Evolutionary conservation across 1,140 invertebrate genomes (phyloP).

Genomic region (Trichoplusia ni): DNA sequence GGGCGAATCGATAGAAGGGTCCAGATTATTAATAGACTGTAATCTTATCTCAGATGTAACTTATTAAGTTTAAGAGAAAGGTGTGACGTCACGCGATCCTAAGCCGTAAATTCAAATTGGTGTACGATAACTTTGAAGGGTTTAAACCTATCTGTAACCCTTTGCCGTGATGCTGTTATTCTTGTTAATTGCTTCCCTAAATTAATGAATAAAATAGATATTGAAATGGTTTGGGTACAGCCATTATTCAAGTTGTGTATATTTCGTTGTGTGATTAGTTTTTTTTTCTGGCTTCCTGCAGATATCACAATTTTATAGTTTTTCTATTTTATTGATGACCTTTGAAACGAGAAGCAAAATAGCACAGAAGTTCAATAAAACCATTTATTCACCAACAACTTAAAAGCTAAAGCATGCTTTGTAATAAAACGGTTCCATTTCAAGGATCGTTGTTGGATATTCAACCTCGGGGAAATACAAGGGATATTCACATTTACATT

Average conservation of each 20-base stretch:
- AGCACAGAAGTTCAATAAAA: background rate
- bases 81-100: background rate
- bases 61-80: background rate
- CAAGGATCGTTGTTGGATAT: conserved; percentile 43
- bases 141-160: background rate
- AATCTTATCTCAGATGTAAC: background rate
- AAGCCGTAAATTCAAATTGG: conserved; percentile 22
- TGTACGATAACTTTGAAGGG: conserved; percentile 13
- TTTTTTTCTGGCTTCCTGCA: no score
- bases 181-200: background rate
- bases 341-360: background rate
- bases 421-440: conserved; percentile 46
- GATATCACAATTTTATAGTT: no score
- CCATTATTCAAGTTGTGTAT: no score
- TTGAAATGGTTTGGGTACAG: no score
- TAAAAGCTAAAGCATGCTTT: conserved; percentile 36
- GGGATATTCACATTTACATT: conserved; percentile 12
- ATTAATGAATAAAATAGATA: no score
- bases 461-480: conserved; percentile 54
- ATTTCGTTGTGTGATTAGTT: no score
- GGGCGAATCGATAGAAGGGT: background rate
- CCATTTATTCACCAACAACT: background rate
- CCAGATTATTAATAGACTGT: background rate
- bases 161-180: background rate
- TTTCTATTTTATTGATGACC: background rate